Evolutionary conservation across 2,113 vertebrate genomes (phyloP).

Genomic region (Alethe castanea): DNA sequence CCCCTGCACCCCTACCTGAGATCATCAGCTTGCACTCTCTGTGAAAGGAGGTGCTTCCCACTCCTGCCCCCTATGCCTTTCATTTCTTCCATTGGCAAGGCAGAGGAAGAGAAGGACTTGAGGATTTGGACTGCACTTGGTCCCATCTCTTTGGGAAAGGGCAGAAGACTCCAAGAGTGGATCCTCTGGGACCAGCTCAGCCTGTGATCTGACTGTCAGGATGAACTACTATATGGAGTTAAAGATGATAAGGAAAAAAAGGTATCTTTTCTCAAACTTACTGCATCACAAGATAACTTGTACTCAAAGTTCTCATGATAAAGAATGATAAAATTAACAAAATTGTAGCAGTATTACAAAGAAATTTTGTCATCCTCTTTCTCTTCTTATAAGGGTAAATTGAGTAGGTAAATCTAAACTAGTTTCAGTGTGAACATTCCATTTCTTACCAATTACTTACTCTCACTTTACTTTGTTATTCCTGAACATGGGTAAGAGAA

Average conservation of each 20-base stretch:
- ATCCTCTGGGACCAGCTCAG: background rate
- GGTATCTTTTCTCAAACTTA: background rate
- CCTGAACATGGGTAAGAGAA: background rate
- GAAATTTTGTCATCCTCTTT: background rate
- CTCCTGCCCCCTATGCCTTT: background rate
- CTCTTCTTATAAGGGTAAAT: background rate
- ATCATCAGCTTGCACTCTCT: background rate
- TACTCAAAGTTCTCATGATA: background rate
- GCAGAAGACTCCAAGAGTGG: background rate
- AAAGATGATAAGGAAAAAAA: background rate
- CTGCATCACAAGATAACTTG: background rate
- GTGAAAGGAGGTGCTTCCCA: background rate
- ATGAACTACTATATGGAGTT: background rate
- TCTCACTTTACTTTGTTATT: background rate
- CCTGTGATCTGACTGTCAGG: background rate
- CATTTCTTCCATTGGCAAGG: background rate
- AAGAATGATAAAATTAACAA: background rate
- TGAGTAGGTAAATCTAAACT: background rate
- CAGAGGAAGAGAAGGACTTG: background rate
- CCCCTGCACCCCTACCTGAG: background rate
- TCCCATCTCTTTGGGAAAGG: background rate
- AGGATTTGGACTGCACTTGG: background rate
- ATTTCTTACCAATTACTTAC: background rate
- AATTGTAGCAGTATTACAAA: background rate
- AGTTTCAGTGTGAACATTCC: background rate